Conservation (phyloP, 1,140 invertebrate species). For the Proales similis region DNA sequence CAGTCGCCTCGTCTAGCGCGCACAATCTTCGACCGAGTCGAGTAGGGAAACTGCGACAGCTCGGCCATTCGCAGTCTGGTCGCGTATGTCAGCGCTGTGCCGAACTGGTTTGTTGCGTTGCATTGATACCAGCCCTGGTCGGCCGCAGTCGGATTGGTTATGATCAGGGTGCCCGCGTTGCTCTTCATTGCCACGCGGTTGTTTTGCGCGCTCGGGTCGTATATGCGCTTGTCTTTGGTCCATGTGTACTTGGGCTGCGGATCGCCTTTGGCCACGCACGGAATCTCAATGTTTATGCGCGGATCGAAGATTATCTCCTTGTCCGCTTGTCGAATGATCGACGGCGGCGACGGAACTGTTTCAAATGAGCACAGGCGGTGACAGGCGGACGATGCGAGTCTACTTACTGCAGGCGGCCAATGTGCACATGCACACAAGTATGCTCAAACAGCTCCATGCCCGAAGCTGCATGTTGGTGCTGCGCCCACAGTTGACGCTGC, state of each 20-base stretch:
- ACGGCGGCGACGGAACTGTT: constrained; percentile 34
- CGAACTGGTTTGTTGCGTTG: constrained; percentile 88
- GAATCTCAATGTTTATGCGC: constrained; percentile 33
- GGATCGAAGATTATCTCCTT: constrained; percentile 38
- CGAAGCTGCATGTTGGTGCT: too few relatives aligned
- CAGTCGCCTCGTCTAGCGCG: constrained; percentile 25
- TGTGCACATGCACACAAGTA: too few relatives aligned
- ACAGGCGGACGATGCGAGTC: too few relatives aligned
- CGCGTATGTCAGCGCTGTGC: constrained; percentile 59
- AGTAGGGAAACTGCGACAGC: constrained; percentile 27
- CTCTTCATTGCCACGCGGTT: constrained; percentile 31
- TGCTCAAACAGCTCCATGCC: too few relatives aligned
- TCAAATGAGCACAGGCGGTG: too few relatives aligned
- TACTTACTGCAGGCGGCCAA: too few relatives aligned
- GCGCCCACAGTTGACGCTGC: too few relatives aligned
- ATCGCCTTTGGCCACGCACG: constrained; percentile 38
- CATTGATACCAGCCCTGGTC: constrained; percentile 91
- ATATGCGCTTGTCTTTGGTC: constrained; percentile 36
- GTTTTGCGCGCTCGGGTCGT: constrained; percentile 38
- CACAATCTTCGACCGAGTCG: constrained; percentile 27
- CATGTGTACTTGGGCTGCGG: constrained; percentile 34
- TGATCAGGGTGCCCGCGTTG: constrained; percentile 69
- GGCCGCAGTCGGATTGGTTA: constrained; percentile 76
- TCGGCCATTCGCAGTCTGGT: constrained; percentile 7
- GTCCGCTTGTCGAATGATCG: constrained; percentile 21